Base-by-base conservation (phyloP, 2,113 vertebrate genomes). In the Oriolus oriolus region DNA sequence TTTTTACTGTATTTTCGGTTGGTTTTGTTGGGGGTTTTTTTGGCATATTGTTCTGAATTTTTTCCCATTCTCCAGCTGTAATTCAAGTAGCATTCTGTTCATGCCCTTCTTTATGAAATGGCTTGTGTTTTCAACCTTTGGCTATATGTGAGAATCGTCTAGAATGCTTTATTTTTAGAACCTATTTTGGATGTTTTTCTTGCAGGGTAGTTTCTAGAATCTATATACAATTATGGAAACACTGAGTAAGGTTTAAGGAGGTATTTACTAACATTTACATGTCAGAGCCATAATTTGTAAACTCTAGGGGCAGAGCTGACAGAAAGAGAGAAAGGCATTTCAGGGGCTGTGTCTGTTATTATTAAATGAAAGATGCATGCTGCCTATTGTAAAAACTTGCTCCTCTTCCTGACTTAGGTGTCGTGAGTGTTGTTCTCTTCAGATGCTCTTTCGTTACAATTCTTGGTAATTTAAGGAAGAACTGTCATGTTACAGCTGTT, bases 131-230 rank as follows among this genome's bases (percentile, higher is more conserved):
- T 77, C 52, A 89, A 41, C 64, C 93, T 89, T 91, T 63, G 11
- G 31, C 84, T 84, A 4, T 68, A 30, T 44, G 42, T 64, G 63
- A 88, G 75, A 85, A 88, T 74, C 5, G 1, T 90, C 79, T 83
- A 65, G 85, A 88, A 88, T 8, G 24, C 64, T 87, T 76, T 90
- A 77, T 88, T 95, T 96, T 94, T 90, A 86, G 76, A 90, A 53
- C 11, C 42, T 54, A 0, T 84, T 96, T 94, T 88, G 76, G 52
- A 26, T 86, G 71, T 66, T 92, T 11, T 74, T 92, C 59, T 66
- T 87, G 24, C 45, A 81, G 60, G 35, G 26, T 76, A 41, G 77
- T 85, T 57, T 91, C 30, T 81, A 93, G 74, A 74, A 63, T 65
- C 47, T 66, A 12, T 80, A 76, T 76, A 28, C 60, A 69, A 30